phyloP scores from a whole-genome alignment of 2,113 vertebrate species.

The Rhinolophus ferrumequinum region DNA sequence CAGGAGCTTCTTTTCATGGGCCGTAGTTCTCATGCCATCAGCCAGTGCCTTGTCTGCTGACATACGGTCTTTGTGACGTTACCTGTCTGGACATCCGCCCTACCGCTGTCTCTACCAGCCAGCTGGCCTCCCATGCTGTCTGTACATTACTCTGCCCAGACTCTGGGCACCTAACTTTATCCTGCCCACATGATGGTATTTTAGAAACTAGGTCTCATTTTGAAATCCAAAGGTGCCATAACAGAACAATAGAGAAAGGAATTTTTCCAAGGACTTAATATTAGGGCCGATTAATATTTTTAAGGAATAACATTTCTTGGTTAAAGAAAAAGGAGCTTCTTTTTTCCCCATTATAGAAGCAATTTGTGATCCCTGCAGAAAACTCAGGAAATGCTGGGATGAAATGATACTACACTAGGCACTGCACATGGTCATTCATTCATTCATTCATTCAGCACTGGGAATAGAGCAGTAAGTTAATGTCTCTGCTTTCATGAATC shows the following conservation, averaged over 20 bases:
- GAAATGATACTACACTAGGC: not conserved
- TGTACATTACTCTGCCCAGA: not conserved
- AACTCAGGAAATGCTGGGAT: not conserved
- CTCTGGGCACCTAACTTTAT: not conserved
- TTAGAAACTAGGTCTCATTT: slow-evolving; percentile 36
- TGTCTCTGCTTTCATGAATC: not conserved
- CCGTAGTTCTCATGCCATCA: not conserved
- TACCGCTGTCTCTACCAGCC: not conserved
- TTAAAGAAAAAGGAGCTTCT: not conserved
- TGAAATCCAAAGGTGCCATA: not conserved
- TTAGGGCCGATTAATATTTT: not conserved
- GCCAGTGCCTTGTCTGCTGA: not conserved
- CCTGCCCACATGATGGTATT: not conserved
- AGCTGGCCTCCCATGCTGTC: not conserved
- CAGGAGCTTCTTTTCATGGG: not conserved
- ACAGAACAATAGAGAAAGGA: not conserved
- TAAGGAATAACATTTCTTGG: not conserved
- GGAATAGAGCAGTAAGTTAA: not conserved
- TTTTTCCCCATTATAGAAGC: not conserved
- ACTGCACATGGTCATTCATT: not conserved
- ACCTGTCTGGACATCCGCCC: not conserved
- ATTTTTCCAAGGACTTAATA: not conserved
- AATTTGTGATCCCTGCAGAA: not conserved
- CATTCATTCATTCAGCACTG: not conserved
- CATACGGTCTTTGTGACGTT: not conserved